Conservation (phyloP, 1,140 invertebrate species). For the Zeugodacus cucurbitae region DNA sequence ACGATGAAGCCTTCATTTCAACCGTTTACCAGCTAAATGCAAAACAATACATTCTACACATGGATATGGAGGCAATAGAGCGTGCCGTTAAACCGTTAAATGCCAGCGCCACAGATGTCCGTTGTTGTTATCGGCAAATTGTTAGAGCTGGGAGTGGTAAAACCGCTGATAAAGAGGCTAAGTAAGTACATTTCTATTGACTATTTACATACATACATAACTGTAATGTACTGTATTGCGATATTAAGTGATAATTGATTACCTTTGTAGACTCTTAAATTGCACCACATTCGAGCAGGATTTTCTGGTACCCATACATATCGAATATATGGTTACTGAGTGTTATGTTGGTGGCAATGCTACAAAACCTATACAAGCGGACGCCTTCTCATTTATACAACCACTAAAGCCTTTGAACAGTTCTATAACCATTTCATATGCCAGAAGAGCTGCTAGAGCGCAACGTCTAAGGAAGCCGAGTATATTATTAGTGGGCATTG, state of each 20-base stretch:
- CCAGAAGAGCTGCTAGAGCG: background rate
- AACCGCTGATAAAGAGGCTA: slow-evolving; percentile 63
- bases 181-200: no score
- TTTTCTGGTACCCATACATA: background rate
- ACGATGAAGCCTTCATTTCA: slow-evolving; percentile 66
- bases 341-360: slow-evolving; percentile 42
- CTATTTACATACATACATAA: no score
- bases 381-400: slow-evolving; percentile 58
- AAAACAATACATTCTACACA: slow-evolving; percentile 52
- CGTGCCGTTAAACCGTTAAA: background rate
- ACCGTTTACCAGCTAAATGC: slow-evolving; percentile 49
- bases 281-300: background rate
- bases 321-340: slow-evolving; percentile 23
- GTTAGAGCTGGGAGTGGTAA: slow-evolving; percentile 52
- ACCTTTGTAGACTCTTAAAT: background rate
- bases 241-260: slow-evolving; percentile 53
- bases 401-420: background rate
- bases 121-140: slow-evolving; percentile 71
- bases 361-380: slow-evolving; percentile 47
- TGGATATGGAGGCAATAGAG: slow-evolving; percentile 45
- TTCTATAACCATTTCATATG: no score
- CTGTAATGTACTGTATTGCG: no score
- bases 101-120: slow-evolving; percentile 14
- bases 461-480: slow-evolving; percentile 45
- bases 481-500: slow-evolving; percentile 58